Evolutionary conservation across 2,888 invertebrate species (phyloP).

Genomic region (Blera fallax): DNA sequence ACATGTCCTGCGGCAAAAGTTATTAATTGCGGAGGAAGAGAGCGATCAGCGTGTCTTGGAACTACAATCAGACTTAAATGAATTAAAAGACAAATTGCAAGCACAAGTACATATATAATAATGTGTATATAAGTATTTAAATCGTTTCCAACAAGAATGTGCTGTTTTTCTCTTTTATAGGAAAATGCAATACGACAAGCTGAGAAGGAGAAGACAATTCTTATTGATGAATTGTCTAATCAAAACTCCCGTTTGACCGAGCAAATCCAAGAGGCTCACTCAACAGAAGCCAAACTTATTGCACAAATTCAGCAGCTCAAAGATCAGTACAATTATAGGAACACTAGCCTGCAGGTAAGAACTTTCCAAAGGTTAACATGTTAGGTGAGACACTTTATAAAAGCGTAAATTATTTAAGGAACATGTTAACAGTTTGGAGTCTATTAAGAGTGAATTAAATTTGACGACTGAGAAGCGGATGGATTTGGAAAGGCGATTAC

Average conservation of each 20-base stretch:
- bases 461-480: constrained; percentile 91
- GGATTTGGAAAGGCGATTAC: constrained; percentile 92
- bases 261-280: constrained; percentile 92
- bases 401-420: constrained; percentile 83
- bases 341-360: constrained; percentile 86
- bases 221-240: constrained; percentile 92
- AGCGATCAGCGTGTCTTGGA: constrained; percentile 93
- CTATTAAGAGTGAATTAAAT: constrained; percentile 93
- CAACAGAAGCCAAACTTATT: constrained; percentile 90
- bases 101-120: constrained; percentile 83
- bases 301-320: constrained; percentile 91
- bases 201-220: constrained; percentile 90
- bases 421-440: constrained; percentile 93
- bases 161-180: constrained; percentile 73
- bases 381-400: neutral
- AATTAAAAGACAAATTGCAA: constrained; percentile 89
- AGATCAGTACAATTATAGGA: constrained; percentile 92
- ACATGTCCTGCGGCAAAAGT: constrained; percentile 91
- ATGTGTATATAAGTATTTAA: neutral
- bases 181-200: constrained; percentile 81
- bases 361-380: neutral
- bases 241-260: constrained; percentile 93
- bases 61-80: constrained; percentile 92
- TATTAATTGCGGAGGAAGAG: constrained; percentile 93
- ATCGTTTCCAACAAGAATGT: neutral